These are phyloP conservation scores for Apomyelois bistriatella DNA, from an alignment of 2,888 invertebrate genomes.

Conservation along the genomic window DNA sequence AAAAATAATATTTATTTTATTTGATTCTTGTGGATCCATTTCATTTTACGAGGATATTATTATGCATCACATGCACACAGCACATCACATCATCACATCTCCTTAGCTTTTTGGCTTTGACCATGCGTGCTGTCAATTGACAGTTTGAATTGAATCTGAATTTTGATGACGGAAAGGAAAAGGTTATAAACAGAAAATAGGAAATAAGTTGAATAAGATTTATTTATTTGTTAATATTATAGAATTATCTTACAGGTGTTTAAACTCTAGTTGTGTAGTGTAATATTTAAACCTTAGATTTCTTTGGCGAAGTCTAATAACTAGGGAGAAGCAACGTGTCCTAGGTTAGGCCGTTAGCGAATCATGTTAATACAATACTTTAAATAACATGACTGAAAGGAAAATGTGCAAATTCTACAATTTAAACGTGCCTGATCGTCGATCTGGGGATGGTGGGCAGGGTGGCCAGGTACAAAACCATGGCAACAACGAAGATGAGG, in stretches of 20 bases:
- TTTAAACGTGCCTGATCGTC: slow-evolving; percentile 77
- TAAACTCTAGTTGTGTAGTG: slow-evolving; percentile 42
- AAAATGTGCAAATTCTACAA: slow-evolving; percentile 80
- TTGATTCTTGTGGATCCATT: no score
- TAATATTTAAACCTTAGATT: slow-evolving; percentile 39
- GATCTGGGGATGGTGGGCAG: slow-evolving; percentile 61
- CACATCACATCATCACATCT: no score
- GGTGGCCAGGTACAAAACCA: slow-evolving; percentile 54
- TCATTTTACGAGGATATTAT: no score
- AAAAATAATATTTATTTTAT: no score
- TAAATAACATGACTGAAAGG: slow-evolving; percentile 77
- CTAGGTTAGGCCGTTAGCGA: slow-evolving; percentile 77
- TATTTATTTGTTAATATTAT: slow-evolving; percentile 44
- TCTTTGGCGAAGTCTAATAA: slow-evolving; percentile 46
- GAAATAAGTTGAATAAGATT: slow-evolving; percentile 66
- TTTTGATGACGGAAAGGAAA: slow-evolving; percentile 79
- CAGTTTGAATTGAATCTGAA: slow-evolving; percentile 48
- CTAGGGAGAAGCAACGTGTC: slow-evolving; percentile 66
- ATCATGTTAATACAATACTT: slow-evolving; percentile 72
- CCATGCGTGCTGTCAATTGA: slow-evolving; percentile 67
- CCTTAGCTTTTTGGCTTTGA: background rate
- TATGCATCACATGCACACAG: no score
- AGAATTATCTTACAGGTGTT: slow-evolving; percentile 39
- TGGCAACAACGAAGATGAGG: slow-evolving; percentile 60
- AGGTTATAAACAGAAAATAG: slow-evolving; percentile 75